Percentiles rank a stretch among this genome's conserved stretches.
Evolutionary conservation across 2,888 invertebrate genomes (phyloP).

Genomic region (Malthinus seriepunctatus): DNA sequence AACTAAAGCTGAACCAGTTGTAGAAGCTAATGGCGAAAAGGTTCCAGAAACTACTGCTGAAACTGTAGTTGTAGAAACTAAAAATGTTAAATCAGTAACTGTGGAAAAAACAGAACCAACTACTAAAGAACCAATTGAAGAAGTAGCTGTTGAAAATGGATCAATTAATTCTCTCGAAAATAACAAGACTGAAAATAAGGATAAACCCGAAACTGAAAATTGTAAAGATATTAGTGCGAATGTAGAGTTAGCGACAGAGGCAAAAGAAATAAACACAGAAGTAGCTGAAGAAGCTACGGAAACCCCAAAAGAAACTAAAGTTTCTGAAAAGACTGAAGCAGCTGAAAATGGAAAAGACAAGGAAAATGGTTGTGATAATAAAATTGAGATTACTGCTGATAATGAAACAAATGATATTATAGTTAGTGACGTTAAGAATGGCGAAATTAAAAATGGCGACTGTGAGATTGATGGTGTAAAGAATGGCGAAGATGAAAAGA

Average conservation of each 20-base stretch:
- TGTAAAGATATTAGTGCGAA: too few species aligned
- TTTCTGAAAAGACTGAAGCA: slow-evolving; percentile 40
- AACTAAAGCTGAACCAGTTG: slow-evolving; percentile 9
- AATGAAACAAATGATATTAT: not conserved
- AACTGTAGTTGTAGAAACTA: slow-evolving; percentile 8
- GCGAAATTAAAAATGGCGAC: slow-evolving; percentile 43
- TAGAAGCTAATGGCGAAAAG: not conserved
- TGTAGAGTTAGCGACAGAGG: too few species aligned
- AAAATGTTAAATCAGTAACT: not conserved
- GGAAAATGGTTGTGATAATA: slow-evolving; percentile 6
- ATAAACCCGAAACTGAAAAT: not conserved
- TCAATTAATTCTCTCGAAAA: too few species aligned
- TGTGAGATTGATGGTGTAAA: slow-evolving; percentile 5
- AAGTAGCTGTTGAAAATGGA: not conserved
- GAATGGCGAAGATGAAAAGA: slow-evolving; percentile 29
- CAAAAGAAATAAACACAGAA: not conserved
- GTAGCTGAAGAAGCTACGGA: slow-evolving; percentile 15
- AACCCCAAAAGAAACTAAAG: slow-evolving; percentile 11
- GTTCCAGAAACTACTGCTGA: slow-evolving; percentile 35
- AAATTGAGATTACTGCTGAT: not conserved
- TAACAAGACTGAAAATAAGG: not conserved
- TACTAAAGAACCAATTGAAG: not conserved
- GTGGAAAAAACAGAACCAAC: not conserved
- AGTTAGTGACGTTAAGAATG: slow-evolving; percentile 10
- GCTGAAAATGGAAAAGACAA: slow-evolving; percentile 8